Evolutionary conservation across 2,888 invertebrate species (phyloP).

Genomic region (Nezara viridula): DNA sequence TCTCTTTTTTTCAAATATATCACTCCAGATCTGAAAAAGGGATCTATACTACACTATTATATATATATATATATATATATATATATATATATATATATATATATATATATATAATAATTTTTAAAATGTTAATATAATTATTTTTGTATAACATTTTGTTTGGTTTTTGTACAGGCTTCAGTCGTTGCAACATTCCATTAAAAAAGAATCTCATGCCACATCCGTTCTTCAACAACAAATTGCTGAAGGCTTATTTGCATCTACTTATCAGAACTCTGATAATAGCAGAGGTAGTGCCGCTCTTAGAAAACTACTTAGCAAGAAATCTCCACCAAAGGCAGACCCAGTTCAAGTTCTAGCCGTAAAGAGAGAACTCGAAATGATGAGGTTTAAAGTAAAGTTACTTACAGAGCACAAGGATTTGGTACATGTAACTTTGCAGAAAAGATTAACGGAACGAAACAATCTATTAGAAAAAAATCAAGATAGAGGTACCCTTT

Average conservation of each 20-base stretch:
- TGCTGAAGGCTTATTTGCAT: slow-evolving; percentile 68
- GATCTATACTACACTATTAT: no score
- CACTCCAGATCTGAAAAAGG: no score
- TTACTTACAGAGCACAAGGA: slow-evolving; percentile 77
- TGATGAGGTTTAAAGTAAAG: slow-evolving; percentile 78
- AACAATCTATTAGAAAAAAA: slow-evolving; percentile 78
- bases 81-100: no score
- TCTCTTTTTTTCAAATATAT: no score
- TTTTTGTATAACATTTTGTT: slow-evolving; percentile 50
- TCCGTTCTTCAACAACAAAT: slow-evolving; percentile 69
- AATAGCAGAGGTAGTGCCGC: slow-evolving; percentile 65
- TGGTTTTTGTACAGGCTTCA: slow-evolving; percentile 71
- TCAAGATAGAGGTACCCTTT: slow-evolving; percentile 68
- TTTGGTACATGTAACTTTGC: slow-evolving; percentile 57
- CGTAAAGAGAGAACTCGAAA: slow-evolving; percentile 79
- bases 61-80: no score
- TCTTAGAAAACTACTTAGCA: slow-evolving; percentile 66
- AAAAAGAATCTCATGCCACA: slow-evolving; percentile 77
- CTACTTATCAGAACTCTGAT: slow-evolving; percentile 63
- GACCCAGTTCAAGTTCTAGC: slow-evolving; percentile 74
- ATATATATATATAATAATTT: no score
- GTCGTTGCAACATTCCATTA: slow-evolving; percentile 79
- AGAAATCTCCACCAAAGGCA: slow-evolving; percentile 59
- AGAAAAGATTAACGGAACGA: slow-evolving; percentile 73
- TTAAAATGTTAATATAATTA: neutral